Evolutionary conservation across 2,113 vertebrate genomes (phyloP), one percentile per base, ranked within the genome.

Genomic region (Ondatra zibethicus): DNA sequence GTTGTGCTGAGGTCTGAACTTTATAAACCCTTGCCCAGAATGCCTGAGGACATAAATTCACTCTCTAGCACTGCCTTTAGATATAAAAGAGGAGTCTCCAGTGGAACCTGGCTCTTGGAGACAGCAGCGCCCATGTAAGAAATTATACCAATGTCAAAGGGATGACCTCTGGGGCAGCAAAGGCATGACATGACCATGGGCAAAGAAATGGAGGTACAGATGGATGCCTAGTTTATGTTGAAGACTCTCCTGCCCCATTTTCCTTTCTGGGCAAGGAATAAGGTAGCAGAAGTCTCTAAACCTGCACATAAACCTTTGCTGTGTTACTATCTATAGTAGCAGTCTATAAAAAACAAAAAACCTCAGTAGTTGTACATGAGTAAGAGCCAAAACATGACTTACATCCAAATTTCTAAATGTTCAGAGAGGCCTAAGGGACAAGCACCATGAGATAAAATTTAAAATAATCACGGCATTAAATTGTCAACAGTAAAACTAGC

Each of bases 381-480:
- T 72, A 92, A 45, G 63, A 63, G 14, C 61, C 17, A 92, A 72
- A 90, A 72, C 36, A 75, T 66, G 23, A 66, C 36, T 78, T 45
- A 88, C 3, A 50, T 61, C 39, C 78, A 92, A 89, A 76, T 73
- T 47, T 77, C 31, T 80, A 73, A 92, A 86, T 50, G 17, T 33
- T 63, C 3, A 45, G 39, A 92, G 23, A 72, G 27, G 42, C 61
- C 82, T 86, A 66, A 66, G 29, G 7, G 33, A 25, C 31, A 77
- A 85, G 55, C 47, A 88, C 25, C 65, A 29, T 81, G 58, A n/a
- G 82, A 50, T 39, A 27, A 90, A 90, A 52, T 92, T 96, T 75
- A 96, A 88, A 95, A 70, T 47, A 88, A 36, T 88, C 66, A 33
- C 45, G 85, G 12, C 16, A 55, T 36, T 95, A 73, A 84, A 92